Evolutionary conservation across 2,888 invertebrate genomes (phyloP).

Genomic region (Amphipoea oculea): DNA sequence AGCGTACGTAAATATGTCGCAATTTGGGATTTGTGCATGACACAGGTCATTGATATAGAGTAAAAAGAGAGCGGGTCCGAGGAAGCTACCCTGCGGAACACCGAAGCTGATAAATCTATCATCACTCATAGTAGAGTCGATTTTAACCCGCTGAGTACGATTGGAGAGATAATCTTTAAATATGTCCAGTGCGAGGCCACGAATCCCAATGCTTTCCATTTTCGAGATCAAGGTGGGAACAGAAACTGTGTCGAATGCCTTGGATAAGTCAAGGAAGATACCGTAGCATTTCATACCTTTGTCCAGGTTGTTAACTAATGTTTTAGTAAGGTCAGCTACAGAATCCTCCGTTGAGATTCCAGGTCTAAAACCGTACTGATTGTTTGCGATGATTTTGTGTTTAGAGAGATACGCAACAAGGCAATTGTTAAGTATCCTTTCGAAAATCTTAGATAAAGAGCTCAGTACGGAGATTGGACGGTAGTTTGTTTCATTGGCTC

Average conservation of each 20-base stretch:
- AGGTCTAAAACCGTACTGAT: neutral
- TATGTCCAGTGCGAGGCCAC: too few species aligned
- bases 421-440: neutral
- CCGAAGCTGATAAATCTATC: too few species aligned
- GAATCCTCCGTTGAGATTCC: neutral
- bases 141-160: too few species aligned
- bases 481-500: neutral
- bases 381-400: neutral
- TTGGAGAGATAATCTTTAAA: too few species aligned
- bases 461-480: neutral
- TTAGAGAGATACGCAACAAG: neutral
- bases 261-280: too few species aligned
- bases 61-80: neutral
- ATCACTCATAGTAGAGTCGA: too few species aligned
- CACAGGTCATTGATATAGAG: neutral
- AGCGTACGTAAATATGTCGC: neutral
- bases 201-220: too few species aligned
- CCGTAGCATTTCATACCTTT: too few species aligned
- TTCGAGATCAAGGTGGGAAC: too few species aligned
- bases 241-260: too few species aligned
- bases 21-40: neutral
- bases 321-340: neutral
- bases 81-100: too few species aligned
- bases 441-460: neutral
- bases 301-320: too few species aligned